Evolutionary conservation across 1,140 invertebrate species (phyloP), one percentile per base, ranked within the genome.

Genomic region (Anadara kagoshimensis): DNA sequence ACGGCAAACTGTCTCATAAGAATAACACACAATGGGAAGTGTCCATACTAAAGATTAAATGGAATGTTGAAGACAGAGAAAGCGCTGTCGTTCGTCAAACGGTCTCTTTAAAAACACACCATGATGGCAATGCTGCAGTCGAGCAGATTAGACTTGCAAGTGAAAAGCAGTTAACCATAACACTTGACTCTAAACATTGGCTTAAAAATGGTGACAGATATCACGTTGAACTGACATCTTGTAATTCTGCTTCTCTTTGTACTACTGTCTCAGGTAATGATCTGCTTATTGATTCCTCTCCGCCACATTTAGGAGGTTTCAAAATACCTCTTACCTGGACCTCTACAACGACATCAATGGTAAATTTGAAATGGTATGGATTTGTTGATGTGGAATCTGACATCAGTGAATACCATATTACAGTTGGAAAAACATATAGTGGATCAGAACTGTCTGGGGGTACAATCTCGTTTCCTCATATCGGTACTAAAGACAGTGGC

Each of bases 21-120:
- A 16, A 16, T 11, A 18, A 58, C n/a, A 36, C 59, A 1, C 79
- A 81, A 49, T 75, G 57, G 24, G 82, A 84, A 41, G 73, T 61
- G 29, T 80, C 80, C 0, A 59, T 84, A 8, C 14, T 84, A 18
- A 69, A 36, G 1, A 0, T 84, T 1, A n/a, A 36, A 3, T 83
- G 79, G 80, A 65, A 73, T 56, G 81, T 82, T 61, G 20, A 67
- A 56, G 80, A 84, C 59, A 29, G 57, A 3, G 76, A 79, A 45
- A 84, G 80, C 67, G 67, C 78, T 8, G 72, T 84, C 45, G 57
- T 71, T 16, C 70, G 62, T 12, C 78, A 80, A 18, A 61, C 53
- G 0, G 26, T 82, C 4, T 47, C 56, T n/a, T 18, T 83, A 20
- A 49, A 56, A 18, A 76, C 70, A 22, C 76, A 79, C 49, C 67